phyloP scores from a whole-genome alignment of 2,113 vertebrate species.

The Hepsetus odoe region DNA sequence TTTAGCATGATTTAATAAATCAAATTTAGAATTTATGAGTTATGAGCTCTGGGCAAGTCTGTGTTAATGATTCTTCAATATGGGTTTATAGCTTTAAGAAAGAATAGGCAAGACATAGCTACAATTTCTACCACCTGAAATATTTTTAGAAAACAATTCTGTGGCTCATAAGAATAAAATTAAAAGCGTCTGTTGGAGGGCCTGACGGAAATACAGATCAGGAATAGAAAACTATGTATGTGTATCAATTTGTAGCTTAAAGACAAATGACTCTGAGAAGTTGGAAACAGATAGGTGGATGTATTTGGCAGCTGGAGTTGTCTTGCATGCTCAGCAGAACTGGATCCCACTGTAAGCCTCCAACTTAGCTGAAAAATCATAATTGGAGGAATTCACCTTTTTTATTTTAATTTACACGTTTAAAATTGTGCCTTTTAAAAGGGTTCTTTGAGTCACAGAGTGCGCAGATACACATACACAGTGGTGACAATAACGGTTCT shows the following conservation, averaged over 20 bases:
- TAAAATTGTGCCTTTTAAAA: too few species aligned
- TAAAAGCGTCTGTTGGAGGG: background rate
- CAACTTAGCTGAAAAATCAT: background rate
- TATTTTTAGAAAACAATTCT: conserved; percentile 14
- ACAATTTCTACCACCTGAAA: background rate
- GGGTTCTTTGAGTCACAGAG: too few species aligned
- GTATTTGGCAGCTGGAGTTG: background rate
- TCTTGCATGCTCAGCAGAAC: background rate
- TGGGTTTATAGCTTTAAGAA: background rate
- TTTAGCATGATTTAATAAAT: too few species aligned
- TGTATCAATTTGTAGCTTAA: conserved; percentile 1
- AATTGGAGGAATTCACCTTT: too few species aligned
- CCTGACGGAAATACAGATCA: conserved; percentile 33
- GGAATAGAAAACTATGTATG: conserved; percentile 12
- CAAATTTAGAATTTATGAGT: too few species aligned
- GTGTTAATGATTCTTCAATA: too few species aligned
- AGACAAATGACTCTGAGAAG: background rate
- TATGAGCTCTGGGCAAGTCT: too few species aligned
- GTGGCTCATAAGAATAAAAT: conserved; percentile 21
- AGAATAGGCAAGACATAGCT: background rate
- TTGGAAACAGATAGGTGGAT: background rate
- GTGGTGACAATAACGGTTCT: too few species aligned
- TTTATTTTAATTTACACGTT: too few species aligned
- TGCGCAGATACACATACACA: too few species aligned
- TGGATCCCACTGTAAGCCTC: background rate